These are phyloP conservation scores for Spicauda simplicius DNA, from an alignment of 2,888 invertebrate species.

Conservation along the genomic window DNA sequence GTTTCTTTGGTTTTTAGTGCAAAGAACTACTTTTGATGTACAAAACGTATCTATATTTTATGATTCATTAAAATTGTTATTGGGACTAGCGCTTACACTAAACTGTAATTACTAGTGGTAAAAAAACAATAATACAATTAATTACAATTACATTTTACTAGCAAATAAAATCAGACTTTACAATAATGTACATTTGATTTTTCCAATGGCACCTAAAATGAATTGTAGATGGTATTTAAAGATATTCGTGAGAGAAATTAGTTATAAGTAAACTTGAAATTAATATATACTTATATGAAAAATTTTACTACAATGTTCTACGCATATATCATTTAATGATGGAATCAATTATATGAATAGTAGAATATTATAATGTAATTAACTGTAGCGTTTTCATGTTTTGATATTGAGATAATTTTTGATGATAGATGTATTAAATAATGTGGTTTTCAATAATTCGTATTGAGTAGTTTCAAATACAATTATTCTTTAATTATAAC, in stretches of 20 bases:
- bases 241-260: neutral
- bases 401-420: too few species aligned
- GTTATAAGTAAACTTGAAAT: too few species aligned
- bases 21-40: slow-evolving; percentile 19
- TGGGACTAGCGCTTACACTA: slow-evolving; percentile 43
- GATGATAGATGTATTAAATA: too few species aligned
- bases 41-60: neutral
- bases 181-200: slow-evolving; percentile 31
- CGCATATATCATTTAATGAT: too few species aligned
- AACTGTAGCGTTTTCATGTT: too few species aligned
- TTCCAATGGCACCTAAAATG: slow-evolving; percentile 35
- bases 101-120: slow-evolving; percentile 36
- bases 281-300: neutral
- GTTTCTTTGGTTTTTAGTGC: slow-evolving; percentile 34
- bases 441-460: too few species aligned
- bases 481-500: too few species aligned
- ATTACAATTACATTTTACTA: slow-evolving; percentile 30
- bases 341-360: too few species aligned
- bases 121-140: slow-evolving; percentile 32
- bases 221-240: slow-evolving; percentile 1
- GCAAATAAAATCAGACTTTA: slow-evolving; percentile 42
- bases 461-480: too few species aligned
- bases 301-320: too few species aligned
- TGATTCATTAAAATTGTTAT: slow-evolving; percentile 30
- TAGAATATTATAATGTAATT: too few species aligned